Base-by-base conservation (phyloP, 1,140 invertebrate genomes). In the Camponotus vicinus region DNA sequence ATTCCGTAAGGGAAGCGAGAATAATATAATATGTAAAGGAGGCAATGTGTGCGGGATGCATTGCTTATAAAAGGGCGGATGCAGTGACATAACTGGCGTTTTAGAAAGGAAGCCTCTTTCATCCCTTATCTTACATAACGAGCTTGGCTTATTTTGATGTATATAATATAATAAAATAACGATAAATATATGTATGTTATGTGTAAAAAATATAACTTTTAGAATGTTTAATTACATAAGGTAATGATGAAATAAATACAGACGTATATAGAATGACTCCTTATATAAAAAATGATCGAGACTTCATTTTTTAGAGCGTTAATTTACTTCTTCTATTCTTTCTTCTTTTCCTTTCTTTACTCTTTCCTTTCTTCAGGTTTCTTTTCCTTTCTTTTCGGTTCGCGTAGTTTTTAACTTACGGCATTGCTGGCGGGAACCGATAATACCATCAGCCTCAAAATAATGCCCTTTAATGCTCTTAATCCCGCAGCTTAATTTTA, bases 391-490 rank as follows among this genome's bases (percentile, higher is more conserved):
- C 32, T 40, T 45, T 71, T 13, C 18, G 8, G n/a, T 66, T 80
- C 52, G 37, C 37, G 3, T 6, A 61, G 2, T 32, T 73, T 34
- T 21, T 15, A 37, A 69, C 40, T 73, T 61, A 73, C 55, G 52
- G 27, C 8, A 59, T 66, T 66, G 18, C 79, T 13, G 45, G 4
- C 5, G 8, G 55, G n/a, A 82, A 13, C 32, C 27, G 79, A 83
- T 83, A 83, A 83, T 37, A 11, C 18, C 79, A 18, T 45, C 32
- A 13, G 34, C 40, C 27, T 40, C 40, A 21, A 75, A 83, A 83
- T 83, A 83, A 83, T 83, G 21, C 40, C 34, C 52, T 82, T 45
- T 73, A 88, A 70, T 8, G 11, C 55, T 80, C 13, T 79, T 57
- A 86, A 80, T 64, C 57, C 61, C 27, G n/a, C 27, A 18, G 45